Evolutionary conservation across 2,888 invertebrate genomes (phyloP).

Genomic region (Iselma pallidipennis): DNA sequence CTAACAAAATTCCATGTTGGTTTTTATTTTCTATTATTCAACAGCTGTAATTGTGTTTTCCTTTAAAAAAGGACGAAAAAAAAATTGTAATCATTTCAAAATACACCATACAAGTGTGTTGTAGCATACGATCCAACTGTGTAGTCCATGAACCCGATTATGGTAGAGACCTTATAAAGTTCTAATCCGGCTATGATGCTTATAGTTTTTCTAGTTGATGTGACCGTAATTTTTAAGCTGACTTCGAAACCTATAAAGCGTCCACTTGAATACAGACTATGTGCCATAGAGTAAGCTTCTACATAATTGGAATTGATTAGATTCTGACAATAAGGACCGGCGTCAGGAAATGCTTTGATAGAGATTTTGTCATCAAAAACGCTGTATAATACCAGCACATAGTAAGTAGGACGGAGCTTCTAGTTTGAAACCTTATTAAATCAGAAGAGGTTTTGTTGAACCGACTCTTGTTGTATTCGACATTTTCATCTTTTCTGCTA

Average conservation of each 20-base stretch:
- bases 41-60: background rate
- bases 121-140: background rate
- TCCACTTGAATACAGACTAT: background rate
- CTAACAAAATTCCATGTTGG: background rate
- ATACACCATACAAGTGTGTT: background rate
- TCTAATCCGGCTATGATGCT: conserved; percentile 44
- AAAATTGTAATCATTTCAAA: background rate
- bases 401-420: no score
- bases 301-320: background rate
- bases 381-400: no score
- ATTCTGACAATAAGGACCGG: background rate
- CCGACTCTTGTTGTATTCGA: no score
- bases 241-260: conserved; percentile 21
- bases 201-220: conserved; percentile 36
- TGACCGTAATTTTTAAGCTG: conserved; percentile 36
- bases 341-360: no score
- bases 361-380: no score
- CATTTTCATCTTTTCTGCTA: no score
- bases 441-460: no score
- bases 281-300: background rate
- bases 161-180: conserved; percentile 42
- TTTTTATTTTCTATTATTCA: background rate
- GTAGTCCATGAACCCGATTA: conserved; percentile 32
- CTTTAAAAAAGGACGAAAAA: background rate
- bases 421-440: no score